Conservation (phyloP, 2,797 vertebrate species). For the Myotis daubentonii region DNA sequence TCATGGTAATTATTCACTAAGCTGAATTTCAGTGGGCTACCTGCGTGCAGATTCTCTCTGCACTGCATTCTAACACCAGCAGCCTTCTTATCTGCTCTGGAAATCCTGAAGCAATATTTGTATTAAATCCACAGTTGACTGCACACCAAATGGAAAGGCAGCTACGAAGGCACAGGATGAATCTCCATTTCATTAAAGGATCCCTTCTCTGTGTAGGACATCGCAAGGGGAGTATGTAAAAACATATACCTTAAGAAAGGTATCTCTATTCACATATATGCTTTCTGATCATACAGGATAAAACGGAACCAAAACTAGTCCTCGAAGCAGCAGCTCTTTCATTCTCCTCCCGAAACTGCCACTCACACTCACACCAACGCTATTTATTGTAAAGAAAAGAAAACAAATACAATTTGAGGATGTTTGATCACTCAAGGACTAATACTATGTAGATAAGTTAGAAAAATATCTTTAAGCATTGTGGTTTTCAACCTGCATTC, state of each 20-base stretch:
- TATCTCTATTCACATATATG: not conserved
- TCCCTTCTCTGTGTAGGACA: not conserved
- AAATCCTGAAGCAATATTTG: constrained; percentile 79
- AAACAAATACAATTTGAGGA: not conserved
- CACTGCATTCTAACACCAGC: constrained; percentile 41
- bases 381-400: not conserved
- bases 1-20: constrained; percentile 80
- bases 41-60: constrained; percentile 74
- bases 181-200: constrained; percentile 57
- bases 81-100: constrained; percentile 68
- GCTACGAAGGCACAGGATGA: not conserved
- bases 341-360: not conserved
- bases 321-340: not conserved
- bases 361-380: not conserved
- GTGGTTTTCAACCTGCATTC: not conserved
- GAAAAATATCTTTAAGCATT: not conserved
- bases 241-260: not conserved
- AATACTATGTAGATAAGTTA: not conserved
- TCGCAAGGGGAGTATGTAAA: constrained; percentile 23
- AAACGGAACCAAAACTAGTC: not conserved
- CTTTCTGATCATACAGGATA: constrained; percentile 27
- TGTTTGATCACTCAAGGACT: not conserved
- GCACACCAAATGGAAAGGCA: constrained; percentile 66
- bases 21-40: constrained; percentile 79
- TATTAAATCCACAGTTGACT: constrained; percentile 68